These are phyloP conservation scores for Copidosoma floridanum DNA, from an alignment of 1,140 invertebrate species.

Conservation along the genomic window DNA sequence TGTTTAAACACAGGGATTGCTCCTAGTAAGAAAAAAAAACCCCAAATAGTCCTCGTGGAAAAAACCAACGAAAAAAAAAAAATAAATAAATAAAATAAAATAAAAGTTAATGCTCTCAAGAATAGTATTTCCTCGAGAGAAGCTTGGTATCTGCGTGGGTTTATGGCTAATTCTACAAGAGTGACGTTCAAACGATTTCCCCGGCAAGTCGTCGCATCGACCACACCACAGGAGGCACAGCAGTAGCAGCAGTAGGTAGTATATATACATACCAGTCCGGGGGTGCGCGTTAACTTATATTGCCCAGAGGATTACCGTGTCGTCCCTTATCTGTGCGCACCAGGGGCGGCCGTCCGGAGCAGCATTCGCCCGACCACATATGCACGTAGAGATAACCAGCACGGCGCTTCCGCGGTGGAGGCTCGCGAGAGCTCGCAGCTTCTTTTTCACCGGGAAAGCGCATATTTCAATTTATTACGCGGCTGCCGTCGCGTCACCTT, in stretches of 20 bases:
- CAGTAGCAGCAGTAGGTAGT: conserved; percentile 50
- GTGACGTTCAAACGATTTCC: too few species aligned
- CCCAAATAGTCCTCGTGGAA: too few species aligned
- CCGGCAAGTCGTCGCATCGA: too few species aligned
- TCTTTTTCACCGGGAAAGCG: conserved; percentile 32
- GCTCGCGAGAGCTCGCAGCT: not conserved
- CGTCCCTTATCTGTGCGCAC: conserved; percentile 49
- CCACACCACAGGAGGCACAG: too few species aligned
- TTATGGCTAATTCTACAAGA: too few species aligned
- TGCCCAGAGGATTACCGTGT: conserved; percentile 51
- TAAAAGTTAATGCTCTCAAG: too few species aligned
- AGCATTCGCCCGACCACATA: conserved; percentile 5
- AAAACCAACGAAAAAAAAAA: too few species aligned
- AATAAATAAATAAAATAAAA: too few species aligned
- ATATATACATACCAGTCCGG: conserved; percentile 17
- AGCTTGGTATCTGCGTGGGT: too few species aligned
- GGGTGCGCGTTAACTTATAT: conserved; percentile 50
- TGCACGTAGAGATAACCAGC: not conserved
- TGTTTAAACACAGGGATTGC: too few species aligned
- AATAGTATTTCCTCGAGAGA: too few species aligned
- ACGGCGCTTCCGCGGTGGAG: not conserved
- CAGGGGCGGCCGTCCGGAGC: conserved; percentile 40
- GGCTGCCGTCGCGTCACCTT: not conserved
- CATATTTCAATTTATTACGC: conserved; percentile 50
- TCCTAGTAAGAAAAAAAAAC: too few species aligned